Percentiles rank a stretch among this genome's conserved stretches.
These are phyloP conservation scores for Bufo gargarizans DNA, from an alignment of 2,113 vertebrate species.

Conservation along the genomic window DNA sequence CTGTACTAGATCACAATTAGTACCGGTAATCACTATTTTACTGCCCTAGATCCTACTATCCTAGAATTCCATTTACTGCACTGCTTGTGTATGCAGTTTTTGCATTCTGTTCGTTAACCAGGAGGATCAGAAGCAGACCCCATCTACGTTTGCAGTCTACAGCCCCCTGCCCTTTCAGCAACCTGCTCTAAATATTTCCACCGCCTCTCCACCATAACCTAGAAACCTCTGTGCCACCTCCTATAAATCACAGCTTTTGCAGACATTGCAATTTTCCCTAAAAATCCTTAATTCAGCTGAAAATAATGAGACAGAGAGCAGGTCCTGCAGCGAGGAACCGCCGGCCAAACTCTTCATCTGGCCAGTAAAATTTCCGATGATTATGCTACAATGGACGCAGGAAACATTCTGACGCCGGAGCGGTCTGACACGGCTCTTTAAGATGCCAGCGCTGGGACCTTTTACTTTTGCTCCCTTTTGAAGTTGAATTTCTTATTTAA, in stretches of 20 bases:
- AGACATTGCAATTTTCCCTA: neutral
- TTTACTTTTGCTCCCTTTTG: neutral
- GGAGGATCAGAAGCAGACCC: too few species aligned
- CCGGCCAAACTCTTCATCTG: neutral
- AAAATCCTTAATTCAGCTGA: neutral
- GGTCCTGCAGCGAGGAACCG: neutral
- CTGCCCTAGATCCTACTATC: too few species aligned
- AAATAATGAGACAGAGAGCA: neutral
- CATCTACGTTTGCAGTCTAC: neutral
- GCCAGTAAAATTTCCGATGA: neutral
- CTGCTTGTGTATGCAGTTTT: too few species aligned
- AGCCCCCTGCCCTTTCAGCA: neutral
- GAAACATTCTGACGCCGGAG: neutral
- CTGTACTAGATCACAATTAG: too few species aligned
- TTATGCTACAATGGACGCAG: neutral
- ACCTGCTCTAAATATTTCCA: neutral
- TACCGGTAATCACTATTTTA: too few species aligned
- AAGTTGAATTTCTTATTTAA: neutral
- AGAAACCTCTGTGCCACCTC: neutral
- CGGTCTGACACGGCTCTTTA: neutral
- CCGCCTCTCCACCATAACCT: neutral
- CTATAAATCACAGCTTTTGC: neutral
- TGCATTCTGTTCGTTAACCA: too few species aligned
- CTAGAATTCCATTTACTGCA: too few species aligned
- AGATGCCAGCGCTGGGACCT: neutral